Base-by-base conservation (phyloP, 1,140 invertebrate genomes). In the Probaryconus sp. region DNA sequence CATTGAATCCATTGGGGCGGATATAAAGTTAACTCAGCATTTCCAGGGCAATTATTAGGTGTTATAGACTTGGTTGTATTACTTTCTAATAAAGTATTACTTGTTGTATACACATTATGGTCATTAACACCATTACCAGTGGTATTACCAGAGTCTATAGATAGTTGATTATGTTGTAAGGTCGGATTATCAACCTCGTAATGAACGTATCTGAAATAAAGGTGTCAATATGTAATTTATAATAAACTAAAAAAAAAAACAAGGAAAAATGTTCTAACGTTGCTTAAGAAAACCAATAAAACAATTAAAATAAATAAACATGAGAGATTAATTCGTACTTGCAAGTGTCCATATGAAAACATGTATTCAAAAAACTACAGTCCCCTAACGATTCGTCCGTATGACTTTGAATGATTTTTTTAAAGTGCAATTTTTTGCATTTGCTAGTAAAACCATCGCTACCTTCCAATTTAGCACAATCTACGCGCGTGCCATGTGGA, bases 341-440 rank as follows among this genome's bases (percentile, higher is more conserved):
- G 91, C 97, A 99, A 38, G 95, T 97, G 76, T 98, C 97, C 97
- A 99, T 99, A 83, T 99, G 97, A 82, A 99, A 99, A 84, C 97
- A 99, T 0, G 97, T 99, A 83, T 99, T 99, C 0, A 99, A 89
- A 87, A 99, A 99, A 31, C 97, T 98, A 85, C 97, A 99, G 83
- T 99, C 97, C 0, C 97, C 97, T 3, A 99, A 89, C 0, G 95
- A 92, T 86, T 98, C 97, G 85, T 99, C 98, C 0, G 98, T 99
- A 83, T 99, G 97, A 63, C 92, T 91, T 84, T 98, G 96, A 68
- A 99, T 97, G 58, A 99, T 99, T 89, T 99, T 98, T 81, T 96
- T 95, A 83, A 99, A 99, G 87, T 99, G 97, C 16, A 99, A 89
- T 81, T 97, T 97, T 61, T 93, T 93, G 87, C 97, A 99, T 35